Base-by-base conservation (phyloP, 2,797 vertebrate species). In the Gorsachius magnificus region DNA sequence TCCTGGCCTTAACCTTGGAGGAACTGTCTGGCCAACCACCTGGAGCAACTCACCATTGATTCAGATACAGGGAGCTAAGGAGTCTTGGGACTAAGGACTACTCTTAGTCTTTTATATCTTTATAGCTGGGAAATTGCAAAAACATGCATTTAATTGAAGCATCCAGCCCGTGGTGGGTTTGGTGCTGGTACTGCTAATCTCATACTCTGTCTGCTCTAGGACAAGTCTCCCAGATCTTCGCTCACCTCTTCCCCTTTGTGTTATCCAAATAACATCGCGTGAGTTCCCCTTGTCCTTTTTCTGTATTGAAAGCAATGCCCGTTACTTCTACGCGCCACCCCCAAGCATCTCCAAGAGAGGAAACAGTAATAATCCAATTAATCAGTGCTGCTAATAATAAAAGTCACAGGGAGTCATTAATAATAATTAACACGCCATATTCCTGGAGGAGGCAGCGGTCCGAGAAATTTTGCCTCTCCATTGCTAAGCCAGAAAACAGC, bases 341-440 rank as follows among this genome's bases (percentile, higher is more conserved):
- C 25, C 57, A 75, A 92, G 60, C 38, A 77, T 48, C 80, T 95
- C 41, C 51, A 83, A 77, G 70, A 89, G 45, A 69, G 16, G 13
- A 78, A 87, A 90, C 7, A 85, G 46, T 35, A 92, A 95, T 83
- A 94, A 93, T 78, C 54, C 43, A 79, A 89, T 92, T 94, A 95
- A 96, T 94, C 94, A 93, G 71, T 80, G 81, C 57, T 48, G 56
- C 63, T 94, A 92, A 93, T 86, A 90, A 85, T 54, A 91, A 90
- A 95, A 96, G 92, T 94, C 54, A 35, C 33, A 54, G 48, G 45
- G 58, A 89, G 69, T 60, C 95, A 97, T 94, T 94, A 93, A 94
- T 91, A 95, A 94, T 83, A 96, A 92, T 97, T 91, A 97, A 95
- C 56, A 82, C n/a, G 82, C 75, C 43, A 6, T 93, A 53, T 53